Evolutionary conservation across 1,140 invertebrate species (phyloP), one percentile per base, ranked within the genome.

Genomic region (Babylonia areolata): DNA sequence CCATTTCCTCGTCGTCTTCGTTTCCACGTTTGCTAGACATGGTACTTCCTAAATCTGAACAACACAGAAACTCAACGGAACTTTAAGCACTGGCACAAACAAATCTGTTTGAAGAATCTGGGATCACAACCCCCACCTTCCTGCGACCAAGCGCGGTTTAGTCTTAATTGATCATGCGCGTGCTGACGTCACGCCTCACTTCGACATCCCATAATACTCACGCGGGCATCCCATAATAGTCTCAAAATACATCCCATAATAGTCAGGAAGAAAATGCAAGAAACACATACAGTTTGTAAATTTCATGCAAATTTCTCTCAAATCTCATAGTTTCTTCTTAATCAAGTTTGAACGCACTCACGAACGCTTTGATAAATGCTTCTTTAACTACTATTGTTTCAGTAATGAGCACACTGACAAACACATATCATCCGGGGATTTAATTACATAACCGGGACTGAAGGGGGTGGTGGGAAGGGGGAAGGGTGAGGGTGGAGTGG

Each of bases 181-280:
- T 86, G 85, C 83, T 91, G 90, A 91, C 90, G 90, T 91, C 90
- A 91, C 81, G 86, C 86, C 90, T 90, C 88, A 88, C 78, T 80
- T 86, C 58, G 88, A 86, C 81, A 91, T 90, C 90, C 90, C 88
- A 89, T 90, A 90, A 89, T 90, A 87, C 78, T 87, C 64, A n/a
- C 42, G 54, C 42, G 28, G 33, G 81, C 85, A 85, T 85, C 85
- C 85, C 85, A 85, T 85, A 85, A 85, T 85, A 85, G 85, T 85
- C 28, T 15, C n/a, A 31, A 64, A 33, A 33, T 37, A 28, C 73
- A 58, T 85, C 71, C 75, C 73, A 78, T 85, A 77, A 78, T 77
- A 78, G 40, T 85, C 37, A 54, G 33, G 39, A 54, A 23, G 39
- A 28, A 54, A 28, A 28, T 40, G 35, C 37, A 40, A 0, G 12